phyloP scores from a whole-genome alignment of 1,140 invertebrate species.

The Rhizoglyphus robini region DNA sequence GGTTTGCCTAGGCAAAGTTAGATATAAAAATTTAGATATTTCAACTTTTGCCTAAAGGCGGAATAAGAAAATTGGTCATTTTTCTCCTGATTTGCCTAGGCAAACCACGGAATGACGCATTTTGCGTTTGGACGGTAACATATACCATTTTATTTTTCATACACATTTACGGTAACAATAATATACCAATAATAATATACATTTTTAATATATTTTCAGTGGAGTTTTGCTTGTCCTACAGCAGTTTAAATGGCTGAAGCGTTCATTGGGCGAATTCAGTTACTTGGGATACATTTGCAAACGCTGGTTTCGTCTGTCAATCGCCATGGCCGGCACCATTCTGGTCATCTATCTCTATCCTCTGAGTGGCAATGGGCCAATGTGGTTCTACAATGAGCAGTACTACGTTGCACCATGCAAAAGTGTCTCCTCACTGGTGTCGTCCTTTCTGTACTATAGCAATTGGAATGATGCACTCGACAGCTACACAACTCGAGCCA shows the following conservation, averaged over 20 bases:
- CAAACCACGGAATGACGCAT: too few relatives aligned
- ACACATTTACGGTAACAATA: too few relatives aligned
- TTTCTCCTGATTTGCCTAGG: too few relatives aligned
- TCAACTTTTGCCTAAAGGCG: too few relatives aligned
- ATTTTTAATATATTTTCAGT: neutral
- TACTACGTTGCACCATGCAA: neutral
- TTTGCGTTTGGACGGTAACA: too few relatives aligned
- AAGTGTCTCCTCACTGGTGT: neutral
- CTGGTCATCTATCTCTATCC: slow-evolving; percentile 13
- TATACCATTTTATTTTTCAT: too few relatives aligned
- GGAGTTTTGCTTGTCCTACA: neutral
- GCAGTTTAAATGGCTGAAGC: neutral
- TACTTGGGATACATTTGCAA: slow-evolving; percentile 12
- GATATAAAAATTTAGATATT: too few relatives aligned
- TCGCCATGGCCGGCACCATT: slow-evolving; percentile 1
- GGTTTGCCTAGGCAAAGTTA: too few relatives aligned
- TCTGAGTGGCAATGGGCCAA: slow-evolving; percentile 10
- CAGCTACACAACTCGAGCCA: neutral
- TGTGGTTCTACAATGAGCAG: neutral
- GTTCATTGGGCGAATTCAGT: neutral
- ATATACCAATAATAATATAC: too few relatives aligned
- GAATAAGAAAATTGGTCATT: too few relatives aligned
- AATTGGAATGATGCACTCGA: slow-evolving; percentile 9
- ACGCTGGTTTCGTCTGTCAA: slow-evolving; percentile 15
- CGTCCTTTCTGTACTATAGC: slow-evolving; percentile 13